Evolutionary conservation across 1,140 invertebrate species (phyloP).

Genomic region (Episyrphus balteatus): DNA sequence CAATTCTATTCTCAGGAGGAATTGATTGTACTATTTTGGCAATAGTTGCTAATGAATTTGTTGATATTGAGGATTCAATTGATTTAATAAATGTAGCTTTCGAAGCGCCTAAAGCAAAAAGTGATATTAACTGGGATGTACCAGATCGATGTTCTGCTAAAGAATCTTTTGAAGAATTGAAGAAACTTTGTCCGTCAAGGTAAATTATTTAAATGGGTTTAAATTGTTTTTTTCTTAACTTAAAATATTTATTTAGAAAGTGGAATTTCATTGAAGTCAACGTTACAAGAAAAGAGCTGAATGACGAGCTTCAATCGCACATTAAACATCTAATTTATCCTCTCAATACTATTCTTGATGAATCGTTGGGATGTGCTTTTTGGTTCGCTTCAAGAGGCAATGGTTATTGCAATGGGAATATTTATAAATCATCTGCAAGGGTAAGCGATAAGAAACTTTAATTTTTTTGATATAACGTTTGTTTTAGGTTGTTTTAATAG

Average conservation of each 20-base stretch:
- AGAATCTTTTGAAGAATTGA: slow-evolving; percentile 61
- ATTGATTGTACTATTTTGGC: slow-evolving; percentile 88
- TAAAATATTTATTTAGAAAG: slow-evolving; percentile 35
- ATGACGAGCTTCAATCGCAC: slow-evolving; percentile 40
- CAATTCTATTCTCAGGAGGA: slow-evolving; percentile 89
- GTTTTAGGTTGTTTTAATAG: slow-evolving; percentile 66
- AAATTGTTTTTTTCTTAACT: background rate
- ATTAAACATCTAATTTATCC: slow-evolving; percentile 74
- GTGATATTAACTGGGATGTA: slow-evolving; percentile 37
- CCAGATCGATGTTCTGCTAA: slow-evolving; percentile 73
- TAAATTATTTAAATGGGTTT: slow-evolving; percentile 12
- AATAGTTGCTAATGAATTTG: slow-evolving; percentile 60
- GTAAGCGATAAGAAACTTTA: slow-evolving; percentile 42
- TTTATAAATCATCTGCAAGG: slow-evolving; percentile 49
- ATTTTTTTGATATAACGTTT: slow-evolving; percentile 1
- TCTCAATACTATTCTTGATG: slow-evolving; percentile 80
- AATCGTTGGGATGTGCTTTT: slow-evolving; percentile 84
- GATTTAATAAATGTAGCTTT: slow-evolving; percentile 98
- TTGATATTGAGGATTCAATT: slow-evolving; percentile 59
- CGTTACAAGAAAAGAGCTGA: slow-evolving; percentile 58
- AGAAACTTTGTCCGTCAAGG: slow-evolving; percentile 53
- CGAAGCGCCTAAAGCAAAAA: slow-evolving; percentile 40
- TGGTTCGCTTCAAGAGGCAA: slow-evolving; percentile 85
- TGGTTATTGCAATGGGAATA: slow-evolving; percentile 39
- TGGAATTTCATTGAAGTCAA: slow-evolving; percentile 59